A percentile compares a stretch with the other conserved stretches of the same genome.
Conservation (phyloP, 2,888 invertebrate species). For the Bugula neritina region DNA sequence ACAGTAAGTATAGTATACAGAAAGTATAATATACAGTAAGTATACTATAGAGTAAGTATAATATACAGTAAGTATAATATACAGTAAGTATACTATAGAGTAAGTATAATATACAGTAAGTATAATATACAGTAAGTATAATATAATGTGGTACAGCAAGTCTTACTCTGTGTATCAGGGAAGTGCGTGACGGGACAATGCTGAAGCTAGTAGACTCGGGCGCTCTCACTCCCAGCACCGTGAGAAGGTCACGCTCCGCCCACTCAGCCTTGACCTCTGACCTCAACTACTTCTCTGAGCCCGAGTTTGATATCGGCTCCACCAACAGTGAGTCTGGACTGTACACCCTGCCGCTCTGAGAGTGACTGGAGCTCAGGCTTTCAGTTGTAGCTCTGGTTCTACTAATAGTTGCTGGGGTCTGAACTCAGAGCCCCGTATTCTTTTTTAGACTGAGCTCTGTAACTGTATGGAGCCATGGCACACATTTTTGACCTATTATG, state of each 20-base stretch:
- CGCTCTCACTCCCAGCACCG: constrained; percentile 18
- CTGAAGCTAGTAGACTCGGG: constrained; percentile 26
- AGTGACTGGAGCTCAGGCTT: too few species aligned
- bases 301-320: constrained; percentile 9
- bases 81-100: neutral
- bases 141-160: too few species aligned
- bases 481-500: too few species aligned
- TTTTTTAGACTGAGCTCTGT: too few species aligned
- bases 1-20: neutral
- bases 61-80: neutral
- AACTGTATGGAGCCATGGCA: too few species aligned
- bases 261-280: constrained; percentile 10
- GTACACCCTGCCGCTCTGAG: too few species aligned
- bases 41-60: too few species aligned
- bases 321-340: too few species aligned
- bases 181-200: constrained; percentile 25
- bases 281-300: constrained; percentile 10
- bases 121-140: neutral
- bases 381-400: too few species aligned
- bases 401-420: too few species aligned
- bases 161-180: neutral
- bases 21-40: constrained; percentile 59
- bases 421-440: too few species aligned
- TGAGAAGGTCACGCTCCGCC: constrained; percentile 23
- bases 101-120: neutral